A percentile compares a stretch with the other conserved stretches of the same genome.
phyloP scores from a whole-genome alignment of 2,113 vertebrate genomes.

The Poeciliopsis retropinna region DNA sequence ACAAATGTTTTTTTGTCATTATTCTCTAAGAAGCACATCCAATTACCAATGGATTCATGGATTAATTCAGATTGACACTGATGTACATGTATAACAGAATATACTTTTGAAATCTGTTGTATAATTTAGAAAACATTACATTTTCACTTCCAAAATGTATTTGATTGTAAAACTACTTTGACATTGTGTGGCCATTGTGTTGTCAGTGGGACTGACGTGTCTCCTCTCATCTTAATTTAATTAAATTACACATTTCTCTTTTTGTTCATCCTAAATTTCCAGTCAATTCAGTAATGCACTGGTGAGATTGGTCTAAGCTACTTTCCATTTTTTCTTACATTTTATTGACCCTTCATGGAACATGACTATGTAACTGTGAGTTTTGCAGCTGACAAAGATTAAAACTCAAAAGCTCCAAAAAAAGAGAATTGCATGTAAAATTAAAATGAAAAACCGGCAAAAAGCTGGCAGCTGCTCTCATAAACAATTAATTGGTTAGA shows the following conservation, averaged over 20 bases:
- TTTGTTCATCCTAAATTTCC: neutral
- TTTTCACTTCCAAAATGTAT: neutral
- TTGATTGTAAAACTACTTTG: neutral
- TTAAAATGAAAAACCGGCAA: conserved; percentile 25
- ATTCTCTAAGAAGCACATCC: no score
- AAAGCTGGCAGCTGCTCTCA: conserved; percentile 56
- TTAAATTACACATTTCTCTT: neutral
- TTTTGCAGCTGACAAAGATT: conserved; percentile 8
- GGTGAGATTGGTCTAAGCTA: neutral
- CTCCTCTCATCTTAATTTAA: neutral
- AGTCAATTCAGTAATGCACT: neutral
- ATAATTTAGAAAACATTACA: neutral
- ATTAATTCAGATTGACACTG: no score
- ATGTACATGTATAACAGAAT: no score
- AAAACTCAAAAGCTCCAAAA: conserved; percentile 20
- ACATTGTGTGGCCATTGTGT: neutral
- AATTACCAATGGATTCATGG: no score
- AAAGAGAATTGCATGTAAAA: conserved; percentile 9
- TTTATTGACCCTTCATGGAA: conserved; percentile 5
- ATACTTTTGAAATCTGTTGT: neutral
- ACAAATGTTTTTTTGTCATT: no score
- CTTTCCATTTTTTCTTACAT: neutral
- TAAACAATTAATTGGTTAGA: conserved; percentile 26
- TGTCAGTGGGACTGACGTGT: neutral
- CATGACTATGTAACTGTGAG: neutral